Percentiles rank a stretch among this genome's conserved stretches.
Conservation (phyloP, 2,113 vertebrate species). For the Panthera leo region DNA sequence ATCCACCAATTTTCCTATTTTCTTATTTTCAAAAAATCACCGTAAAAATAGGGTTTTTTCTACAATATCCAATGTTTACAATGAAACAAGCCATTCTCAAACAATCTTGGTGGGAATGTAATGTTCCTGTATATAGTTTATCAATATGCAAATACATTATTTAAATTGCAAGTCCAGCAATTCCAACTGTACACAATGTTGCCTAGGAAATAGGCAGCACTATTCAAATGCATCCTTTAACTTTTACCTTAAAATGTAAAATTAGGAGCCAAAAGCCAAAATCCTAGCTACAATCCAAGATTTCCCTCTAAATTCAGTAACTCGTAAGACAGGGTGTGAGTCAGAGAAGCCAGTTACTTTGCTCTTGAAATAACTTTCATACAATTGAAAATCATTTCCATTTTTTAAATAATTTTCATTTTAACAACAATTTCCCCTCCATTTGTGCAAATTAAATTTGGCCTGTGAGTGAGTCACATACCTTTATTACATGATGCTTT, state of each 20-base stretch:
- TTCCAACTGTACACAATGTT: background rate
- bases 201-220: background rate
- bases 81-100: slow-evolving; percentile 18
- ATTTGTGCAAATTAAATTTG: background rate
- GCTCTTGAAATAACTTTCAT: background rate
- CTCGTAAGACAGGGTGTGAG: background rate
- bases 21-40: background rate
- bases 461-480: slow-evolving; percentile 76
- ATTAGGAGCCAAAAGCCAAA: slow-evolving; percentile 28
- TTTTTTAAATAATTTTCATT: background rate
- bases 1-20: slow-evolving; percentile 10
- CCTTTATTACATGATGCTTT: slow-evolving; percentile 92
- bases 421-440: background rate
- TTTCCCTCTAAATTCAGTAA: background rate
- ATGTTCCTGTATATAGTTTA: background rate
- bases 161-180: background rate
- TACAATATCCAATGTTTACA: slow-evolving; percentile 14
- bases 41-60: background rate
- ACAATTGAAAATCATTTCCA: background rate
- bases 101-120: background rate
- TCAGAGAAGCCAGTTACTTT: background rate
- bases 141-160: background rate
- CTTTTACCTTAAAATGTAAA: background rate
- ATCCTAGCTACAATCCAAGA: background rate
- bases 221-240: background rate